Conservation (phyloP, 1,140 invertebrate species). For the Drosophila asahinai region DNA sequence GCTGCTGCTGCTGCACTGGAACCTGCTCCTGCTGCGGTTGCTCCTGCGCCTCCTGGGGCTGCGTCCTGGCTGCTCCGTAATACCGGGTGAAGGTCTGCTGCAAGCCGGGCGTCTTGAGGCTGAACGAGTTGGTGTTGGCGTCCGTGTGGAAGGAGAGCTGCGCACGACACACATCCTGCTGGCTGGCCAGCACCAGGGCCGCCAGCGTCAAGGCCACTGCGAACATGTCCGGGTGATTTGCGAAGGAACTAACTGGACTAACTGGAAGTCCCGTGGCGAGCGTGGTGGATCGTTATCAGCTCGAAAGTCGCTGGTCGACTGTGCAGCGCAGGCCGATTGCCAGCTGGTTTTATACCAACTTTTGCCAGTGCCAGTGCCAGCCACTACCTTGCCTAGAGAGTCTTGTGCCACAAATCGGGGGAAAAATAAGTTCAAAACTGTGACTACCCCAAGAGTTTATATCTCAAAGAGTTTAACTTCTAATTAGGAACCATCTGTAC, state of each 20-base stretch:
- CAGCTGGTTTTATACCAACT: conserved; percentile 36
- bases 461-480: too few relatives aligned
- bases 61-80: conserved; percentile 60
- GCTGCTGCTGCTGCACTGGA: conserved; percentile 34
- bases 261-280: conserved; percentile 25
- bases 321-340: conserved; percentile 35
- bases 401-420: not conserved
- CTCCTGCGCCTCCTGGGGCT: conserved; percentile 38
- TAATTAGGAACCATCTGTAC: too few relatives aligned
- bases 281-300: conserved; percentile 10
- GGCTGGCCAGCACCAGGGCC: conserved; percentile 41
- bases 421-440: too few relatives aligned
- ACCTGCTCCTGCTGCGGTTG: conserved; percentile 24
- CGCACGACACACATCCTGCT: conserved; percentile 54
- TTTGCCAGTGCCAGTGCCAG: not conserved
- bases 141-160: conserved; percentile 81
- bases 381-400: not conserved
- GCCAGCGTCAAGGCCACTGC: conserved; percentile 28
- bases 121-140: conserved; percentile 78
- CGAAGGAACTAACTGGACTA: conserved; percentile 11
- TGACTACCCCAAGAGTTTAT: too few relatives aligned
- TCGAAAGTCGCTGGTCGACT: conserved; percentile 17
- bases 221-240: conserved; percentile 43
- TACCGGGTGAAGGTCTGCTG: conserved; percentile 82
- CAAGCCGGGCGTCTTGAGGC: conserved; percentile 74